Percentiles rank a stretch among this genome's conserved stretches.
These are phyloP conservation scores for Mastacembelus armatus DNA, from an alignment of 2,797 vertebrate genomes.

Conservation along the genomic window DNA sequence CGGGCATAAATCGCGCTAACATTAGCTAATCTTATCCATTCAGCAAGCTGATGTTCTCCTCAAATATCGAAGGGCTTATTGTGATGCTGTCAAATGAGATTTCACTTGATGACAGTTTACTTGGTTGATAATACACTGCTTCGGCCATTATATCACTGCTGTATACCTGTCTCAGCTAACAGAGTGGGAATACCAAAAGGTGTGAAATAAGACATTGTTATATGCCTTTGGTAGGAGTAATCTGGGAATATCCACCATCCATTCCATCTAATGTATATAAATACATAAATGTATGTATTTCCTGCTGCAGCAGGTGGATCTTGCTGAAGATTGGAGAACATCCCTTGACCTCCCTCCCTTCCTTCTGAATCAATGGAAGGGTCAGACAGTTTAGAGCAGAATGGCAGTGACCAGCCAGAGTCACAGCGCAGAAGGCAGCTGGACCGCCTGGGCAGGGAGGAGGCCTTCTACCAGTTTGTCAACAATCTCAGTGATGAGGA, in stretches of 20 bases:
- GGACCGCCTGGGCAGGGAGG: conserved; percentile 94
- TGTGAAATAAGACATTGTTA: background rate
- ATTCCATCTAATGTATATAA: background rate
- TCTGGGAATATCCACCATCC: no score
- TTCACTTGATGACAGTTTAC: background rate
- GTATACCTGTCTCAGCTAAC: background rate
- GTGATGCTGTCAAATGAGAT: background rate
- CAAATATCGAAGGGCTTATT: no score
- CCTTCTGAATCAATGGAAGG: conserved; percentile 87
- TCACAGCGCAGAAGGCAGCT: conserved; percentile 93
- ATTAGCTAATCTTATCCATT: background rate
- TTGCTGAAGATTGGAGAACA: conserved; percentile 62
- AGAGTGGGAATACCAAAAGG: background rate
- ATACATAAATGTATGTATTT: background rate
- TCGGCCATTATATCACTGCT: background rate
- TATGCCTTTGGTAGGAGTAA: background rate
- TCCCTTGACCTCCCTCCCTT: conserved; percentile 49
- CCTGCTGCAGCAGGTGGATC: conserved; percentile 52
- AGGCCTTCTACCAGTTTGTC: conserved; percentile 99
- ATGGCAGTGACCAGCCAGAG: conserved; percentile 91
- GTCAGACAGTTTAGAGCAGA: conserved; percentile 93
- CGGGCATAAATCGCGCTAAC: background rate
- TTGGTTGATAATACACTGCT: background rate
- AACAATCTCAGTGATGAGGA: conserved; percentile 99
- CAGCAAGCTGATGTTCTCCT: background rate